Evolutionary conservation across 2,888 invertebrate species (phyloP).

Genomic region (Pachliopta kotzebuea): DNA sequence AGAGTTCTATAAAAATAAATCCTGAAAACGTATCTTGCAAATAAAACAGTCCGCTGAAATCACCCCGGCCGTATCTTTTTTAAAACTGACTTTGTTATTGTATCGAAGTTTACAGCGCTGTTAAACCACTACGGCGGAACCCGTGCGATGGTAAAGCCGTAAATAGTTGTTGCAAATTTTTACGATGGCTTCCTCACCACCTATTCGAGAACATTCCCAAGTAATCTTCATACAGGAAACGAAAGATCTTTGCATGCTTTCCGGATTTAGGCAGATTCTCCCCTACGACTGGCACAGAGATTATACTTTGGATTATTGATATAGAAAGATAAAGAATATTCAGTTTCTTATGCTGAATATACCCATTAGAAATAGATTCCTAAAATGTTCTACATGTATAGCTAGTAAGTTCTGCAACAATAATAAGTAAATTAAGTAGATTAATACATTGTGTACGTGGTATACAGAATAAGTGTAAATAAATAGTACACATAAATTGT

Average conservation of each 20-base stretch:
- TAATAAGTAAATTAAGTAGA: too few species aligned
- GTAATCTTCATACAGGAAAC: background rate
- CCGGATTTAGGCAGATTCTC: background rate
- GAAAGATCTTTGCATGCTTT: background rate
- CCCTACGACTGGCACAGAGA: too few species aligned
- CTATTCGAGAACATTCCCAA: background rate
- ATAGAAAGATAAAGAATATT: too few species aligned
- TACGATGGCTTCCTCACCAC: conserved; percentile 2
- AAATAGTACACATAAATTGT: too few species aligned
- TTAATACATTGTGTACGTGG: too few species aligned
- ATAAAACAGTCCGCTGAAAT: conserved; percentile 16
- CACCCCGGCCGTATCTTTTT: conserved; percentile 14
- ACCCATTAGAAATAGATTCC: too few species aligned
- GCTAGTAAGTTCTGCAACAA: too few species aligned
- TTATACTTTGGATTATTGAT: too few species aligned
- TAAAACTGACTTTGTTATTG: conserved; percentile 30
- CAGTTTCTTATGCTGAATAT: too few species aligned
- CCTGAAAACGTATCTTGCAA: conserved; percentile 2
- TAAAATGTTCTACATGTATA: too few species aligned
- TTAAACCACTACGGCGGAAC: conserved; percentile 11
- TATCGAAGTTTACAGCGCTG: conserved; percentile 29
- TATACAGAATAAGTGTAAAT: too few species aligned
- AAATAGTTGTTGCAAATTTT: conserved; percentile 22
- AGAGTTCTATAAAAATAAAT: background rate
- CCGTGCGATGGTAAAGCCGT: conserved; percentile 15